Base-by-base conservation (phyloP, 2,113 vertebrate genomes). In the Vulpes ferrilata region DNA sequence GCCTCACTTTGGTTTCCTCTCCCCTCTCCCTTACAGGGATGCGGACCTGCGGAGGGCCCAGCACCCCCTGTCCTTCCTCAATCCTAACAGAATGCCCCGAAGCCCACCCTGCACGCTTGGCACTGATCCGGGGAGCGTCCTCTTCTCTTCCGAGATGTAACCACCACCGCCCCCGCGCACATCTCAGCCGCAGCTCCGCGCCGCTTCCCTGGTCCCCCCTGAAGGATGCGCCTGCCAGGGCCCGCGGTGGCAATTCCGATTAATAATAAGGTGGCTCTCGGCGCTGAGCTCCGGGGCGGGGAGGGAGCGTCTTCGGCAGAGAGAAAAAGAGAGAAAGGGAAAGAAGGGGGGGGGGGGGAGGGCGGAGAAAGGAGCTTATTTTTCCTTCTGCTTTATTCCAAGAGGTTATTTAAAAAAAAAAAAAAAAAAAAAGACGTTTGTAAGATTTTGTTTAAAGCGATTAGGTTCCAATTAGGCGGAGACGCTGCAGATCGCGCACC, bases 261-360 rank as follows among this genome's bases (percentile, higher is more conserved):
- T 94, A 97, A 97, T 93, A 95, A 96, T 76, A 92, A 96, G 97
- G 97, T 71, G 82, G 96, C 73, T 97, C 95, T 96, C 81, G n/a
- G 90, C 76, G 82, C 93, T 35, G 87, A 71, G 95, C 84, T 97
- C 79, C 96, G 64, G 80, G 96, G 96, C 16, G 86, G 88, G 62
- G 92, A 95, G 91, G 81, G 55, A 84, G 65, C n/a, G 15, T 95
- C 97, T 97, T 90, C 55, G 51, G 67, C 83, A 88, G 86, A 74
- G 65, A 93, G 78, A 80, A 80, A 96, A 86, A 82, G 38, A 90
- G 48, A 96, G 53, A 96, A 10, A 96, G 38, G 64, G 73, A 92
- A 87, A 30, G 59, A 48, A 32, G n/a, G 2, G 38, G 51, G n/a
- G 35, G 35, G 35, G 23, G 60, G 60, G 22, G 23, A 43, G 43